phyloP scores from a whole-genome alignment of 2,888 invertebrate genomes.

The Dicyrtoma fusca region DNA sequence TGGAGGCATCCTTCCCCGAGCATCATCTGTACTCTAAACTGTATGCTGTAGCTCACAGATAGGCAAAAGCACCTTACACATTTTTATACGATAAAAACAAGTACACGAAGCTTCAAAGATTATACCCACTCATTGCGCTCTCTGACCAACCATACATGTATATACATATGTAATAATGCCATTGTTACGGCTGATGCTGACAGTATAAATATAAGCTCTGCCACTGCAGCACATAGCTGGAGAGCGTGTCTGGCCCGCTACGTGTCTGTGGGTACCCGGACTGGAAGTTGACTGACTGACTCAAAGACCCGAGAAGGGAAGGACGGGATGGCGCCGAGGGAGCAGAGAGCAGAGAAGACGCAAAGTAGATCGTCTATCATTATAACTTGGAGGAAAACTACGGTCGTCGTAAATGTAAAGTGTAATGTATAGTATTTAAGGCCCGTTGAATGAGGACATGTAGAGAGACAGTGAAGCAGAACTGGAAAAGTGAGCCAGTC shows the following conservation, averaged over 20 bases:
- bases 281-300: background rate
- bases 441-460: background rate
- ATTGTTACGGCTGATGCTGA: no score
- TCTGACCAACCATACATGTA: background rate
- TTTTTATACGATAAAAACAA: no score
- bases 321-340: conserved; percentile 36
- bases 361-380: conserved; percentile 46
- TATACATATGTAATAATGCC: no score
- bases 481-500: background rate
- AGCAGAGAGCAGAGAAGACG: conserved; percentile 18
- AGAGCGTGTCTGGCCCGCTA: conserved; percentile 2
- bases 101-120: no score
- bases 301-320: background rate
- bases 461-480: conserved; percentile 2
- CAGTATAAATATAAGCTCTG: background rate
- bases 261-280: background rate
- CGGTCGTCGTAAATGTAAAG: conserved; percentile 14
- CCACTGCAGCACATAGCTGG: background rate
- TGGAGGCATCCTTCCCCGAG: conserved; percentile 7
- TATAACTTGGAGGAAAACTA: conserved; percentile 24
- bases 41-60: no score
- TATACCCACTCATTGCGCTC: background rate
- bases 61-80: no score
- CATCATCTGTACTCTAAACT: no score
- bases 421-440: conserved; percentile 14